Base-by-base conservation (phyloP, 2,888 invertebrate species). In the Griposia aprilina region DNA sequence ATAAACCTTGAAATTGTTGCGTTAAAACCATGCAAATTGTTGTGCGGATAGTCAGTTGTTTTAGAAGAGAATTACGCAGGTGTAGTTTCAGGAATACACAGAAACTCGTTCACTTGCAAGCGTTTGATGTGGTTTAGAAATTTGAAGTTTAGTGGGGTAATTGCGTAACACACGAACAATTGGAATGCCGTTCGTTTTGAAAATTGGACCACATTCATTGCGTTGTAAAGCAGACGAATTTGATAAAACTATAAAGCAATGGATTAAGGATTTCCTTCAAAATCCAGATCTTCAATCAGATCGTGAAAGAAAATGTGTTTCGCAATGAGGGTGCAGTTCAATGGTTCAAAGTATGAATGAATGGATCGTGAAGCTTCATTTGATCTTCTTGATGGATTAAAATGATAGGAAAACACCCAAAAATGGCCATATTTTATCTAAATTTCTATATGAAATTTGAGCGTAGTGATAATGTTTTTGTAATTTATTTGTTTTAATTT, bases 1-100 rank as follows among this genome's bases (percentile, higher is more conserved):
- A 48, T 48, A 3, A 41, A 67, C 36, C 60, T 67, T 15, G 55
- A 45, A 50, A 75, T 71, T 69, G 68, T 80, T 68, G 52, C 60
- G 15, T 48, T 52, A 55, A 15, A 48, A 10, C 30, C 11, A 65
- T 52, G 50, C 52, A 59, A 30, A 76, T 60, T 59, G 26, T 52
- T 59, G 15, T 4, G 0, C 11, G 2, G 8, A 36, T 59, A 30
- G 2, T 65, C n/a, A 60, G 23, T 36, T 78, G 17, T 30, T 71
- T 23, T 41, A 45, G 36, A 63, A n/a, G 17, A 36, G 26, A 11
- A 75, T 60, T 59, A 23, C 23, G 62, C n/a, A 59, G 50, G 30
- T 55, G 66, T 65, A 70, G 26, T 69, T 57, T 36, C 57, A 65
- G 11, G 10, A 68, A 67, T n/a, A 41, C 23, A 50, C 8, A 2